Percentiles rank a stretch among this genome's conserved stretches.
Conservation (phyloP, 2,888 invertebrate species). For the Flexamia atlantica region DNA sequence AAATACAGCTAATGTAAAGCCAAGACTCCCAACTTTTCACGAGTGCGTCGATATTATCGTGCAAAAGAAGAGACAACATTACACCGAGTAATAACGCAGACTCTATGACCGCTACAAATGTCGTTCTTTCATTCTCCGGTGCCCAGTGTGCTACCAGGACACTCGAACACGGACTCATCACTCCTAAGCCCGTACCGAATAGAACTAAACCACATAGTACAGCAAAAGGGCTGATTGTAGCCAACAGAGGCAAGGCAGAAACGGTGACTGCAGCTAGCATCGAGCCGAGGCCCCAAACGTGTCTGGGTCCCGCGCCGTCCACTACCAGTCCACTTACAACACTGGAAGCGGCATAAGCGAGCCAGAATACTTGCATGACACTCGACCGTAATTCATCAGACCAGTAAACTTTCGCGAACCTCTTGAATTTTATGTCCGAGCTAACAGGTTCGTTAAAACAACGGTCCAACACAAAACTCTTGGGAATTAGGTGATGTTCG, state of each 20-base stretch:
- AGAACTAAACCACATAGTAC: not conserved
- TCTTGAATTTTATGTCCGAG: not conserved
- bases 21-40: not conserved
- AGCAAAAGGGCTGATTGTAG: not conserved
- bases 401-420: not conserved
- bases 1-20: not conserved
- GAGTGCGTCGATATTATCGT: not conserved
- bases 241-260: not conserved
- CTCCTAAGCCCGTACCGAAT: not conserved
- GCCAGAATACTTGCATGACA: not conserved
- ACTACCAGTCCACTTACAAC: not conserved
- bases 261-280: not conserved
- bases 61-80: not conserved
- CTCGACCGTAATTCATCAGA: not conserved
- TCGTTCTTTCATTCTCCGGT: not conserved
- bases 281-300: not conserved
- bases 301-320: not conserved
- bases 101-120: not conserved
- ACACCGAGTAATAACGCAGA: not conserved
- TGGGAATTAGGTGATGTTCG: not conserved
- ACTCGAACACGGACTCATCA: not conserved
- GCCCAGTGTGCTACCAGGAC: not conserved
- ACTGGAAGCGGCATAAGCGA: not conserved
- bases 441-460: not conserved
- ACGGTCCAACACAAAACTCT: not conserved